Evolutionary conservation across 2,797 vertebrate genomes (phyloP).

Genomic region (Enteromius anoplus): DNA sequence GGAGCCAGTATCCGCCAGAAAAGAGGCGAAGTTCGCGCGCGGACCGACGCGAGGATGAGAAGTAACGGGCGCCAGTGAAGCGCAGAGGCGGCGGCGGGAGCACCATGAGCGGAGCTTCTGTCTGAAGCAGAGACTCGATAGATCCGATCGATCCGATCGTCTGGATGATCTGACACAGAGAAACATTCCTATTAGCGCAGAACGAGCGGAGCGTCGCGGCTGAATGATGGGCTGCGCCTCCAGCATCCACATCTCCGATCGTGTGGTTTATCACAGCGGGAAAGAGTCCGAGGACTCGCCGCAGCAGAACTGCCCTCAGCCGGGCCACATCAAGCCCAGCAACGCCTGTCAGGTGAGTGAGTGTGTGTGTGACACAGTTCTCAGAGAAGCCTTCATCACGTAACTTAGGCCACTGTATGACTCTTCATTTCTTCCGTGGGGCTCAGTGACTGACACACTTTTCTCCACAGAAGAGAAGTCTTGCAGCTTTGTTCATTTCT

Average conservation of each 20-base stretch:
- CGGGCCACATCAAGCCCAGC: constrained; percentile 80
- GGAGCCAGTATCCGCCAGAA: constrained; percentile 20
- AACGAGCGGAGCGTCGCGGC: constrained; percentile 56
- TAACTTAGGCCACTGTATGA: not conserved
- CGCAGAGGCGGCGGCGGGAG: constrained; percentile 9
- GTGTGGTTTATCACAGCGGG: constrained; percentile 89
- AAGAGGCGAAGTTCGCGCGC: not conserved
- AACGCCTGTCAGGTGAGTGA: constrained; percentile 84
- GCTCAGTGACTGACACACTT: not conserved
- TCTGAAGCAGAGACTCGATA: constrained; percentile 14
- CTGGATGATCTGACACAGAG: constrained; percentile 27
- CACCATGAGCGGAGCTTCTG: not conserved
- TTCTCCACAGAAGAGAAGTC: not conserved
- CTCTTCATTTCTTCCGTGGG: not conserved
- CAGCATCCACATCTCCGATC: constrained; percentile 95
- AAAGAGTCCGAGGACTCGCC: constrained; percentile 92
- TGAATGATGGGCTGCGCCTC: constrained; percentile 98
- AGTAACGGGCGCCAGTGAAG: constrained; percentile 19
- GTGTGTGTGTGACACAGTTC: constrained; percentile 54
- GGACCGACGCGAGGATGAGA: constrained; percentile 9
- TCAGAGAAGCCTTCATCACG: not conserved
- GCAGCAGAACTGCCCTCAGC: constrained; percentile 88
- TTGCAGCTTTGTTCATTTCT: not conserved
- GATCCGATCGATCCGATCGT: not conserved
- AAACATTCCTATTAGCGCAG: constrained; percentile 9